phyloP scores from a whole-genome alignment of 2,888 invertebrate genomes.

The Eristalis arbustorum region DNA sequence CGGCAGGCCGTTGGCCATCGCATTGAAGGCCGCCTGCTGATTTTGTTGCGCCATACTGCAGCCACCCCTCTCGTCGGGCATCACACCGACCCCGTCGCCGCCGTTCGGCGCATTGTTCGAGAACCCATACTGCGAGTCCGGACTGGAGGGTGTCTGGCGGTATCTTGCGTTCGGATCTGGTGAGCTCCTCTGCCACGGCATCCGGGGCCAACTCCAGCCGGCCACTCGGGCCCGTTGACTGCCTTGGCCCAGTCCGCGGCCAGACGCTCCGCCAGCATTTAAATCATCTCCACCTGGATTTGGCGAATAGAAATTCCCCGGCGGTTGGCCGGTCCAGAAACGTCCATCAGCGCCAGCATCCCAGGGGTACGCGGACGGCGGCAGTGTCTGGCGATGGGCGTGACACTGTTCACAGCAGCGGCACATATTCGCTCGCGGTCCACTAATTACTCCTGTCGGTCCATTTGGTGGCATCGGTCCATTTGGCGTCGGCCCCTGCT shows the following conservation, averaged over 20 bases:
- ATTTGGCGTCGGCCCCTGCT: slow-evolving; percentile 75
- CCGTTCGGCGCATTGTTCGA: slow-evolving; percentile 79
- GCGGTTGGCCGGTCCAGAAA: slow-evolving; percentile 82
- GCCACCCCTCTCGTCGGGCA: slow-evolving; percentile 72
- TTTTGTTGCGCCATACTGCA: slow-evolving; percentile 72
- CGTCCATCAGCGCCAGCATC: slow-evolving; percentile 80
- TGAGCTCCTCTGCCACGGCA: slow-evolving; percentile 85
- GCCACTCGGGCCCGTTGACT: slow-evolving; percentile 74
- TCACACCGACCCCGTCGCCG: slow-evolving; percentile 70
- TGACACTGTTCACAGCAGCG: slow-evolving; percentile 87
- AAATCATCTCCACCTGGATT: slow-evolving; percentile 85
- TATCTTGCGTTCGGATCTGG: slow-evolving; percentile 78
- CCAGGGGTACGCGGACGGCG: slow-evolving; percentile 83
- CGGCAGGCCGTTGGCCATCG: slow-evolving; percentile 81
- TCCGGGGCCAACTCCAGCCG: slow-evolving; percentile 87
- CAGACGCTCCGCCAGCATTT: slow-evolving; percentile 75
- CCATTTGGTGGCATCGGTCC: slow-evolving; percentile 77
- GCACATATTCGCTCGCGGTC: slow-evolving; percentile 80
- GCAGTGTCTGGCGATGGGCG: slow-evolving; percentile 82
- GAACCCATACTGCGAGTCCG: slow-evolving; percentile 92
- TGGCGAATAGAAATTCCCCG: slow-evolving; percentile 91
- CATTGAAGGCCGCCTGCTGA: slow-evolving; percentile 82
- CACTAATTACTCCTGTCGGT: slow-evolving; percentile 78
- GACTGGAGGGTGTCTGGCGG: slow-evolving; percentile 86
- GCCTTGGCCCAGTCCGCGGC: slow-evolving; percentile 73